Evolutionary conservation across 2,888 invertebrate species (phyloP).

Genomic region (Crepidodera aurea): DNA sequence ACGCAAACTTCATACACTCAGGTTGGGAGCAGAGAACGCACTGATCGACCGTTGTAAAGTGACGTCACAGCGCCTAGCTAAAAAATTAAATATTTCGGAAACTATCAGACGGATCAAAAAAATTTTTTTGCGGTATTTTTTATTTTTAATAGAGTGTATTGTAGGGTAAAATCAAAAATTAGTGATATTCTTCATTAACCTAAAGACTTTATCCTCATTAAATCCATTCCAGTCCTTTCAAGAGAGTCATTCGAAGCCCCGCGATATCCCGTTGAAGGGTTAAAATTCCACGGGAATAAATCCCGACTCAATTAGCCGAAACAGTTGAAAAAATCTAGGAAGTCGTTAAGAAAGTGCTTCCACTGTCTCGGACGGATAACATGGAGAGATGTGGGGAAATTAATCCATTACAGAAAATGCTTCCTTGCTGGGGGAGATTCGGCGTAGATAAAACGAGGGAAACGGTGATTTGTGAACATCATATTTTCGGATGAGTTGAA

Average conservation of each 20-base stretch:
- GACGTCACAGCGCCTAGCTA: too few species aligned
- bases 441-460: conserved; percentile 31
- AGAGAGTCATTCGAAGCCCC: neutral
- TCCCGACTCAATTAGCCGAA: conserved; percentile 32
- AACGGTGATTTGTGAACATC: conserved; percentile 41
- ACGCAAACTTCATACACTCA: too few species aligned
- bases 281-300: conserved; percentile 28
- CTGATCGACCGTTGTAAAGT: too few species aligned
- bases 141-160: too few species aligned
- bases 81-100: too few species aligned
- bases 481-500: conserved; percentile 31
- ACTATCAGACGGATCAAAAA: too few species aligned
- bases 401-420: conserved; percentile 41
- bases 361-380: conserved; percentile 28
- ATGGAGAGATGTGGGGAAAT: conserved; percentile 36
- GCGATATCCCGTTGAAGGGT: conserved; percentile 19
- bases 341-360: conserved; percentile 35
- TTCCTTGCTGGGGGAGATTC: conserved; percentile 32
- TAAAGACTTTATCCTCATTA: too few species aligned
- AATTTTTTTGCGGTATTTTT: too few species aligned
- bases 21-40: too few species aligned
- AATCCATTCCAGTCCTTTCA: too few species aligned
- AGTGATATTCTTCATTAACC: too few species aligned
- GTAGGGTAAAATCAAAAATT: too few species aligned
- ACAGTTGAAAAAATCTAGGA: conserved; percentile 30